phyloP scores from a whole-genome alignment of 2,888 invertebrate genomes.

The Macrostomum cliftonense region DNA sequence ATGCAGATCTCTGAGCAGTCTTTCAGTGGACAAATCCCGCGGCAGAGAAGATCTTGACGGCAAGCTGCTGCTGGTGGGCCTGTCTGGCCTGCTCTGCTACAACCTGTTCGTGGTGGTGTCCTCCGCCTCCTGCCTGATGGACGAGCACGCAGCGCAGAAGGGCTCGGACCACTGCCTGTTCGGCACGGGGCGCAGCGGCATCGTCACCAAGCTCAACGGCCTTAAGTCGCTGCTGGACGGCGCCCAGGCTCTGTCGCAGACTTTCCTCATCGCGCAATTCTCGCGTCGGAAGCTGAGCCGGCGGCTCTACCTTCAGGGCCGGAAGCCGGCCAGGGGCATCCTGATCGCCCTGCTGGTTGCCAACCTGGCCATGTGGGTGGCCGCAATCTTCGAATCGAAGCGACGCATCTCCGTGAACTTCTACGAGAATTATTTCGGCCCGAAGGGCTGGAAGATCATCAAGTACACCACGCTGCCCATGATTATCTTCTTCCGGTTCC shows the following conservation, averaged over 20 bases:
- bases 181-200: too few relatives aligned
- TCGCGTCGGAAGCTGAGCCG: too few relatives aligned
- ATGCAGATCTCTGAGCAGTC: too few relatives aligned
- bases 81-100: conserved; percentile 66
- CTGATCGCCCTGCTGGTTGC: conserved; percentile 48
- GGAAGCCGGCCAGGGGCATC: conserved; percentile 44
- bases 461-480: conserved; percentile 47
- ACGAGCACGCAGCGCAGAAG: too few relatives aligned
- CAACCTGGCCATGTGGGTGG: conserved; percentile 49
- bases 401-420: conserved; percentile 46
- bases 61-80: conserved; percentile 71
- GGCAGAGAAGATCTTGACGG: conserved; percentile 36
- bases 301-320: too few relatives aligned
- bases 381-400: conserved; percentile 49
- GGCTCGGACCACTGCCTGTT: too few relatives aligned
- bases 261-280: too few relatives aligned
- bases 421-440: conserved; percentile 39
- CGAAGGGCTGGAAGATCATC: conserved; percentile 48
- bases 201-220: too few relatives aligned
- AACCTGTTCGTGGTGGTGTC: conserved; percentile 28
- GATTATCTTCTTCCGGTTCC: conserved; percentile 39
- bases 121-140: conserved; percentile 3
- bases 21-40: too few relatives aligned
- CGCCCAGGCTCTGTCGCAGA: too few relatives aligned
- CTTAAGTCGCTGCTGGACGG: too few relatives aligned